Evolutionary conservation across 2,113 vertebrate genomes (phyloP).

Genomic region (Chiloscyllium plagiosum): DNA sequence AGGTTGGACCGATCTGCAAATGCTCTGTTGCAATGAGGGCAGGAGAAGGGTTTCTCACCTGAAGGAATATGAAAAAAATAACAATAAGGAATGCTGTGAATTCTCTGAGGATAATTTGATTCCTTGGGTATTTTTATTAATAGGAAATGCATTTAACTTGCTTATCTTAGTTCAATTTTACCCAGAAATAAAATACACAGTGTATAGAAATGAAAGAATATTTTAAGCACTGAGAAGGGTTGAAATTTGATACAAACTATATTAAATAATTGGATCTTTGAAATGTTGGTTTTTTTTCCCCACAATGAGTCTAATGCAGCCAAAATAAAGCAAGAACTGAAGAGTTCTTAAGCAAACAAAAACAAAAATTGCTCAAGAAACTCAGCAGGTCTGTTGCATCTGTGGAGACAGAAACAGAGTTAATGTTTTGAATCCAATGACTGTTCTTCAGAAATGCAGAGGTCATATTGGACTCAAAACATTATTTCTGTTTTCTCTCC

Average conservation of each 20-base stretch:
- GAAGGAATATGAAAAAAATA: conserved; percentile 48
- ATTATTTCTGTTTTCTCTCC: too few species aligned
- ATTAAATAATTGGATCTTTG: neutral
- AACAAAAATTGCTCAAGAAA: too few species aligned
- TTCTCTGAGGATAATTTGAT: neutral
- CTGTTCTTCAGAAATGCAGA: too few species aligned
- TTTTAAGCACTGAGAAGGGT: neutral
- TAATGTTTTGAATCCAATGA: too few species aligned
- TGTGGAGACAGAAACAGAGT: too few species aligned
- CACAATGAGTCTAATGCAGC: neutral
- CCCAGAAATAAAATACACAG: neutral
- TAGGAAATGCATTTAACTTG: neutral
- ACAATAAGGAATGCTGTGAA: neutral
- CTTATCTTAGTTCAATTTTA: neutral
- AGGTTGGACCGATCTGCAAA: conserved; percentile 97
- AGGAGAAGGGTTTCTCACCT: conserved; percentile 95
- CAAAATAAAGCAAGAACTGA: neutral
- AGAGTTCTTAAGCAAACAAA: too few species aligned
- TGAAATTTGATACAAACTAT: neutral
- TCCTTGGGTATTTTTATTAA: neutral
- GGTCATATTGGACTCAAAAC: too few species aligned
- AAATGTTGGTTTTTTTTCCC: neutral
- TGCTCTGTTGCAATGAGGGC: conserved; percentile 86
- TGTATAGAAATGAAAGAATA: neutral
- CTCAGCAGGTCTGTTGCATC: too few species aligned